A percentile compares a stretch with the other conserved stretches of the same genome.
phyloP scores from a whole-genome alignment of 2,888 invertebrate genomes.

The Acronicta leporina region DNA sequence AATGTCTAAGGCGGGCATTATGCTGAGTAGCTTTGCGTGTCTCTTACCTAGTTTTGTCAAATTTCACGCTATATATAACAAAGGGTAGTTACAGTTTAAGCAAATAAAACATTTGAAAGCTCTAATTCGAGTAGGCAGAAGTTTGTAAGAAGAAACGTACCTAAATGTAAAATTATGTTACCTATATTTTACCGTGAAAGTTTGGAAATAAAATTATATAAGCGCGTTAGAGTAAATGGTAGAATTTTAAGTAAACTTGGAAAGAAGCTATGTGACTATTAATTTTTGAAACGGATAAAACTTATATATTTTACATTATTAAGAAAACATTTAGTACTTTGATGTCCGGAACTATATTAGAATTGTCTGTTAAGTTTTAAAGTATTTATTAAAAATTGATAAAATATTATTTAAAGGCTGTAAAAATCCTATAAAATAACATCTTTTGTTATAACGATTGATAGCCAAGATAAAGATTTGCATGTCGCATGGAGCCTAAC shows the following conservation, averaged over 20 bases:
- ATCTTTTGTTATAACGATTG: too few relatives aligned
- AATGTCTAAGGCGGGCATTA: slow-evolving; percentile 53
- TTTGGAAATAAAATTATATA: slow-evolving; percentile 70
- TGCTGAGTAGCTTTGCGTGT: slow-evolving; percentile 58
- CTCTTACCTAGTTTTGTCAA: slow-evolving; percentile 33
- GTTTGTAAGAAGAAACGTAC: slow-evolving; percentile 67
- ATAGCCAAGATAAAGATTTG: too few relatives aligned
- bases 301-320: too few relatives aligned
- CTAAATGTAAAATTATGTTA: slow-evolving; percentile 70
- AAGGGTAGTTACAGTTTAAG: slow-evolving; percentile 56
- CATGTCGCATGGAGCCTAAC: too few relatives aligned
- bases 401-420: too few relatives aligned
- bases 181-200: slow-evolving; percentile 69
- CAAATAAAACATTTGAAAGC: slow-evolving; percentile 62
- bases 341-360: too few relatives aligned
- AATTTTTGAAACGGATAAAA: too few relatives aligned
- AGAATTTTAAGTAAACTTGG: slow-evolving; percentile 62
- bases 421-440: too few relatives aligned
- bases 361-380: too few relatives aligned
- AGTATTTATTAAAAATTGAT: too few relatives aligned
- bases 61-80: slow-evolving; percentile 41
- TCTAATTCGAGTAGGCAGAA: slow-evolving; percentile 56
- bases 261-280: slow-evolving; percentile 40
- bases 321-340: too few relatives aligned
- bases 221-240: slow-evolving; percentile 67